Conservation (phyloP, 2,113 vertebrate genomes). For the Romanogobio albipinnatus region DNA sequence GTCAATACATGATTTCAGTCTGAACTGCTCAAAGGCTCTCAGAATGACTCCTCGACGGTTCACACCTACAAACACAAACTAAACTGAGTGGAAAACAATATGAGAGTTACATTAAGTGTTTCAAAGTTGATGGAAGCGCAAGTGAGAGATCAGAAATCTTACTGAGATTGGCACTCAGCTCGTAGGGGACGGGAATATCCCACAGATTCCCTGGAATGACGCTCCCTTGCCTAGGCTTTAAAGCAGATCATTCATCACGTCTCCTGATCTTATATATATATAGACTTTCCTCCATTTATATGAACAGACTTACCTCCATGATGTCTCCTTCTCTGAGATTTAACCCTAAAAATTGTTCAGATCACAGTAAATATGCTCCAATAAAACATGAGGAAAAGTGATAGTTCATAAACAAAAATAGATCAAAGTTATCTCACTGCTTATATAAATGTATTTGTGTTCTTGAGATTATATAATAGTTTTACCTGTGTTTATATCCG, state of each 20-base stretch:
- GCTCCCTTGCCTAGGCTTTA: neutral
- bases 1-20: conserved; percentile 5
- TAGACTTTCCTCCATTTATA: too few relatives aligned
- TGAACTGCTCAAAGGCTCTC: conserved; percentile 7
- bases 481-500: neutral
- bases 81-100: too few relatives aligned
- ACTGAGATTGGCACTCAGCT: neutral
- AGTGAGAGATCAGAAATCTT: neutral
- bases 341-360: conserved; percentile 1
- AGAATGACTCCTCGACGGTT: neutral
- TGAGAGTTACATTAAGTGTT: too few relatives aligned
- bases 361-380: neutral
- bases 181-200: neutral
- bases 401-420: neutral
- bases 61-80: neutral
- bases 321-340: conserved; percentile 7
- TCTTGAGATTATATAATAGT: neutral
- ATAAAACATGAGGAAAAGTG: neutral
- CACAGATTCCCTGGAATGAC: neutral
- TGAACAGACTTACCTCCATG: neutral
- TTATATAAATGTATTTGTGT: neutral
- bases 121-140: too few relatives aligned
- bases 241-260: neutral
- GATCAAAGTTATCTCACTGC: too few relatives aligned
- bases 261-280: neutral